These are phyloP conservation scores for Drosophila neotestacea DNA, from an alignment of 2,888 invertebrate genomes.

Conservation along the genomic window DNA sequence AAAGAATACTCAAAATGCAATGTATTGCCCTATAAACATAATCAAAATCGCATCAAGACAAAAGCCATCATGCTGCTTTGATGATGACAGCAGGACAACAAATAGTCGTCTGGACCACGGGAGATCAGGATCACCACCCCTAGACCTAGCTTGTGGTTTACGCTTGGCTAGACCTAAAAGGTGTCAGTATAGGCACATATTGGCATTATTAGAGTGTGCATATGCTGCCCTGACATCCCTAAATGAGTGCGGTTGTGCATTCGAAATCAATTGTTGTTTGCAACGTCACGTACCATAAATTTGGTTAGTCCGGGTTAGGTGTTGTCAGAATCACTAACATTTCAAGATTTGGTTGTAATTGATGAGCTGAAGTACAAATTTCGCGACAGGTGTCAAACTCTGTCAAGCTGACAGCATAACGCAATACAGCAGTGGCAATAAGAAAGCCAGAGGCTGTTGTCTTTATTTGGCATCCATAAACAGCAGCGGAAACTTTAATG, in stretches of 20 bases:
- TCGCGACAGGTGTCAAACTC: slow-evolving; percentile 60
- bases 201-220: slow-evolving; percentile 61
- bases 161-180: slow-evolving; percentile 43
- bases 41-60: slow-evolving; percentile 78
- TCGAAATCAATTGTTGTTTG: slow-evolving; percentile 43
- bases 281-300: slow-evolving; percentile 73
- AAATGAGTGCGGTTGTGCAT: slow-evolving; percentile 18
- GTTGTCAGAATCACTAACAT: slow-evolving; percentile 61
- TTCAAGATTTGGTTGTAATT: slow-evolving; percentile 64
- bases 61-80: slow-evolving; percentile 51
- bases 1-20: slow-evolving; percentile 27
- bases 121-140: slow-evolving; percentile 44
- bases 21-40: slow-evolving; percentile 73
- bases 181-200: slow-evolving; percentile 57
- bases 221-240: slow-evolving; percentile 55
- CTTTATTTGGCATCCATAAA: slow-evolving; percentile 16
- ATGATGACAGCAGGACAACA: slow-evolving; percentile 58
- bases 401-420: slow-evolving; percentile 14
- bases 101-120: slow-evolving; percentile 34
- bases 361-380: slow-evolving; percentile 61
- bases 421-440: slow-evolving; percentile 3
- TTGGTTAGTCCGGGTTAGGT: slow-evolving; percentile 23
- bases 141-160: slow-evolving; percentile 44
- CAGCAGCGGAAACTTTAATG: slow-evolving; percentile 70
- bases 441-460: slow-evolving; percentile 3